Evolutionary conservation across 2,888 invertebrate genomes (phyloP), one percentile per base, ranked within the genome.

Genomic region (Hymenopus coronatus): DNA sequence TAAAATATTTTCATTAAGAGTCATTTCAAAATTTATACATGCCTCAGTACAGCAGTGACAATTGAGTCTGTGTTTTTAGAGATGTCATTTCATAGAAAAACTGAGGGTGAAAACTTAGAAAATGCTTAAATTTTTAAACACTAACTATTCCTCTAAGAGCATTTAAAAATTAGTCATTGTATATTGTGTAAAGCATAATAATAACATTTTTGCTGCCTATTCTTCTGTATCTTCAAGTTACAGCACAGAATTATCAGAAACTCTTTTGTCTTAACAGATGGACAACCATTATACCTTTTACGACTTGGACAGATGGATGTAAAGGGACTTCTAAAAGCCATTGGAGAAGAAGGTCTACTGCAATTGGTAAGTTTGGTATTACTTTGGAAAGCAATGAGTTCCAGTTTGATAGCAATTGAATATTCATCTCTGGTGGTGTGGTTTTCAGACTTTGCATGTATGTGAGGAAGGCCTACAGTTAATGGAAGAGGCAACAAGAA

Each of bases 281-380:
- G 98, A 3, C 95, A 98, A 91, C 98, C 98, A 54, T 94, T 99
- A 91, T 99, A 98, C 93, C 95, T 98, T 90, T 94, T 98, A 83
- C 95, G 98, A 88, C 94, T 99, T 89, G 98, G 98, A 0, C 97
- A 98, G 93, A 97, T 98, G 97, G 98, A 99, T 94, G 98, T 98
- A n/a, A 99, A 99, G 93, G 98, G 98, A 1, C 93, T 98, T 89
- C 95, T 98, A 89, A 97, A 98, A 92, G 96, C 98, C 8, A 96
- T 98, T 88, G 98, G 98, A 33, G 98, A 98, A 93, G 98, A 98
- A 92, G 98, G 97, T 90, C 95, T 98, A 90, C 94, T 98, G 90
- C 97, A 97, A 94, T 94, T 98, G 95, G 98, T 98, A 92, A 94
- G 95, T 93, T 89, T 88, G n/a, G 9, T 27, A n/a, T 84, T 82